A percentile compares a stretch with the other conserved stretches of the same genome.
phyloP scores from a whole-genome alignment of 2,797 vertebrate genomes.

The Rhinella marina region DNA sequence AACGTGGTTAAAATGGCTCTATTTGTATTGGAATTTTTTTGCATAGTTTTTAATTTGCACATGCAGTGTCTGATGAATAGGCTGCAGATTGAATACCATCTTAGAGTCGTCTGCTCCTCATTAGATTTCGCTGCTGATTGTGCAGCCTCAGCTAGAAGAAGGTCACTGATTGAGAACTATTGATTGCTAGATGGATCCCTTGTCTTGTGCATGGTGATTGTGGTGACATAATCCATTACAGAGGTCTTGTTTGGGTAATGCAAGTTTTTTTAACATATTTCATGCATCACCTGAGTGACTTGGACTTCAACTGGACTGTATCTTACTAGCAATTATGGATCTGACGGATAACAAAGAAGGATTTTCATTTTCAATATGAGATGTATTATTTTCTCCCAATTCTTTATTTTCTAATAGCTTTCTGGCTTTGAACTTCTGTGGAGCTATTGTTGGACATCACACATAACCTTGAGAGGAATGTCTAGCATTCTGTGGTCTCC shows the following conservation, averaged over 20 bases:
- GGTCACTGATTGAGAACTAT: constrained; percentile 50
- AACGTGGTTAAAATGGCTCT: constrained; percentile 69
- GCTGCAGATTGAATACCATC: constrained; percentile 25
- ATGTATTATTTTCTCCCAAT: background rate
- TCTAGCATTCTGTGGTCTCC: constrained; percentile 67
- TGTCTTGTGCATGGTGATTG: constrained; percentile 13
- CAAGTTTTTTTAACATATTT: background rate
- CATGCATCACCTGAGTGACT: background rate
- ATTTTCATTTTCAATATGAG: background rate
- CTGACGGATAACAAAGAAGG: background rate
- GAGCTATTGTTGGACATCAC: constrained; percentile 77
- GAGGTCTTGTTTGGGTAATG: constrained; percentile 17
- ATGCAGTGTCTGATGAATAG: constrained; percentile 34
- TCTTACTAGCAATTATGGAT: background rate
- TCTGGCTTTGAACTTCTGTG: constrained; percentile 83
- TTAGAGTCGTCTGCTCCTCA: background rate
- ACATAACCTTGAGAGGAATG: constrained; percentile 82
- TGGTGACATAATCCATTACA: constrained; percentile 22
- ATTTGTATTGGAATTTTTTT: constrained; percentile 68
- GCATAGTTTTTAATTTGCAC: background rate
- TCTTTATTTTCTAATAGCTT: constrained; percentile 70
- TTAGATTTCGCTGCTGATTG: constrained; percentile 50
- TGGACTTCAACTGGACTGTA: background rate
- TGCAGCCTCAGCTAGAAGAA: constrained; percentile 29
- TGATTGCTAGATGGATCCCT: constrained; percentile 46